Base-by-base conservation (phyloP, 2,797 vertebrate species). In the Hipposideros larvatus region DNA sequence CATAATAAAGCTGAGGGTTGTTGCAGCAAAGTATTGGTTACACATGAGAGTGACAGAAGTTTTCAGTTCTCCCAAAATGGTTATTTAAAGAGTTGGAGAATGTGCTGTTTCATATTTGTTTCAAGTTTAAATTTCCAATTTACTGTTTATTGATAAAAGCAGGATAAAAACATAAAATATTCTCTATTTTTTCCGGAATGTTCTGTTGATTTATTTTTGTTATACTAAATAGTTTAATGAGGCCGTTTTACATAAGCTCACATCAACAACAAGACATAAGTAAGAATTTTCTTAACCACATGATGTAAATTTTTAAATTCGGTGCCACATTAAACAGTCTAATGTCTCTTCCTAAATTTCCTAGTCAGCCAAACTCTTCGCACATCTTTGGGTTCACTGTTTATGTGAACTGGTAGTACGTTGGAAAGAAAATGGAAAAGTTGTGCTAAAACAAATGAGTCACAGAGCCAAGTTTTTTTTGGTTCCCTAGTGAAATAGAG, bases 131-230 rank as follows among this genome's bases (percentile, higher is more conserved):
- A 70, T 51, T 31, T 78, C 84, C 19, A 51, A 53, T 79, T 26
- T 93, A n/a, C n/a, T 93, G n/a, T 57, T 93, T 70, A 70, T 71
- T 87, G 63, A 71, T 31, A 70, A 87, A 79, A 59, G 26, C 26
- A 78, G 18, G 31, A 59, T 31, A 57, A 92, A 91, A 46, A 86
- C 13, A 53, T 74, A 37, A 84, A 75, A 57, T 77, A 31, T 51
- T 48, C 79, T 79, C 2, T 61, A 70, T 74, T 65, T 55, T 46
- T 22, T 75, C 68, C 11, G 78, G n/a, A 73, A 34, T 21, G 11
- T 73, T 78, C 63, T 74, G 41, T 66, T 57, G 59, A 65, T 80
- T 73, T 77, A 90, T 57, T 74, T 94, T 87, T 87, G 26, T 75
- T 87, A 91, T 59, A 46, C 6, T 71, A 77, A 46, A 84, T 46